Evolutionary conservation across 2,797 vertebrate species (phyloP).

Genomic region (Sardinella longiceps): DNA sequence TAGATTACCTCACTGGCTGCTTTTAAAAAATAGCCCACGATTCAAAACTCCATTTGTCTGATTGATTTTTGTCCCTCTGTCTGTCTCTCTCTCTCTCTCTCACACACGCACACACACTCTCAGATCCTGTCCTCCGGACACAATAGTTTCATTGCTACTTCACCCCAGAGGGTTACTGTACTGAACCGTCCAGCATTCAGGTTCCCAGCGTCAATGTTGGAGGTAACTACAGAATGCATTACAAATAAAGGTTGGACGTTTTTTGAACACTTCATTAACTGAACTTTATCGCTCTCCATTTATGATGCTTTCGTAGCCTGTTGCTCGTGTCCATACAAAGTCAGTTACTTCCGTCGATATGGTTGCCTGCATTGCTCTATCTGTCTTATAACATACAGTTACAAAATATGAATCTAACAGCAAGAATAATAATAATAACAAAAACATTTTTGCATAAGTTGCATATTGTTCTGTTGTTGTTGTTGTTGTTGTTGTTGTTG

Average conservation of each 20-base stretch:
- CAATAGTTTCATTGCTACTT: slow-evolving; percentile 44
- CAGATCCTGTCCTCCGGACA: slow-evolving; percentile 53
- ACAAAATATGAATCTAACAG: not conserved
- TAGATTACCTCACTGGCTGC: slow-evolving; percentile 59
- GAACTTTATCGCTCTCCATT: too few relatives aligned
- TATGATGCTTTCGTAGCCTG: too few relatives aligned
- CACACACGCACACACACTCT: slow-evolving; percentile 26
- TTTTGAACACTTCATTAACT: not conserved
- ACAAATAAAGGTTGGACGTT: not conserved
- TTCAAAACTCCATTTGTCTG: slow-evolving; percentile 51
- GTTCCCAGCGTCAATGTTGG: not conserved
- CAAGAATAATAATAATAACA: not conserved
- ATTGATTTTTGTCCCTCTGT: slow-evolving; percentile 52
- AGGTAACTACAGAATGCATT: not conserved
- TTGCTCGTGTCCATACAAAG: too few relatives aligned
- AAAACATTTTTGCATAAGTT: not conserved
- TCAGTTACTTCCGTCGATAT: too few relatives aligned
- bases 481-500: too few relatives aligned
- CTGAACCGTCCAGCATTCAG: too few relatives aligned
- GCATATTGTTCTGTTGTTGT: too few relatives aligned
- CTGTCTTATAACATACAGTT: too few relatives aligned
- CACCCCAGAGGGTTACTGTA: not conserved
- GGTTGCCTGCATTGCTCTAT: too few relatives aligned
- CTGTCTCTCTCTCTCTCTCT: too few relatives aligned
- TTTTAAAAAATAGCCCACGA: slow-evolving; percentile 46